Base-by-base conservation (phyloP, 2,888 invertebrate species). In the Sycophila texana region DNA sequence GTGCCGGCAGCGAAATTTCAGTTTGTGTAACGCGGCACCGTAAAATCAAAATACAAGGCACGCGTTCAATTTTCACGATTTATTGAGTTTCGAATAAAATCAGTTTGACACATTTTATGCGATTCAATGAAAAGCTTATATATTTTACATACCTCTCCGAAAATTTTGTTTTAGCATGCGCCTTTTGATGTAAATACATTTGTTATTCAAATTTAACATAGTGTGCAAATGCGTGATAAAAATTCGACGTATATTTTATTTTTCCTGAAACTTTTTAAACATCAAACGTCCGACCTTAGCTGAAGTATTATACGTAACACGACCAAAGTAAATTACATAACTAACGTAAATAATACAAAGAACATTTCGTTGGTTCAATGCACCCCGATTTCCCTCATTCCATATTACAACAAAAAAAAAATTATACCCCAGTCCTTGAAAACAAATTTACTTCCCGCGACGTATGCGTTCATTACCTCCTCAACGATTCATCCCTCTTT, bases 31-130 rank as follows among this genome's bases (percentile, higher is more conserved):
- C 55, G 57, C 63, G 39, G 60, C 60, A 53, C 60, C 20, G 51
- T 39, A 22, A 72, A 77, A 77, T 77, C 66, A 71, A 72, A 72
- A 72, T 77, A 72, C 66, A 39, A 66, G 58, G 51, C 47, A 66
- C 51, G 67, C 30, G 73, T 78, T 78, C 73, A 68, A 74, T 70
- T 74, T 74, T 68, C 68, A 55, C 67, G 67, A 68, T 78, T 78
- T 73, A 78, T 78, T 70, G 60, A 63, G 61, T 78, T 74, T 73
- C 68, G 16, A 74, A 74, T 74, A 63, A 68, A 72, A 63, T 73
- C 30, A 49, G 55, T 49, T 47, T 51, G 74, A 68, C 67, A 47
- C 55, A 70, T 22, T 70, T 76, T 70, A 63, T 53, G 51, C 12
- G 22, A 51, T 55, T 55, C 55, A 14, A 55, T 16, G 18, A 18